A percentile compares a stretch with the other conserved stretches of the same genome.
These are phyloP conservation scores for Odocoileus virginianus DNA, from an alignment of 2,113 vertebrate species.

Conservation along the genomic window DNA sequence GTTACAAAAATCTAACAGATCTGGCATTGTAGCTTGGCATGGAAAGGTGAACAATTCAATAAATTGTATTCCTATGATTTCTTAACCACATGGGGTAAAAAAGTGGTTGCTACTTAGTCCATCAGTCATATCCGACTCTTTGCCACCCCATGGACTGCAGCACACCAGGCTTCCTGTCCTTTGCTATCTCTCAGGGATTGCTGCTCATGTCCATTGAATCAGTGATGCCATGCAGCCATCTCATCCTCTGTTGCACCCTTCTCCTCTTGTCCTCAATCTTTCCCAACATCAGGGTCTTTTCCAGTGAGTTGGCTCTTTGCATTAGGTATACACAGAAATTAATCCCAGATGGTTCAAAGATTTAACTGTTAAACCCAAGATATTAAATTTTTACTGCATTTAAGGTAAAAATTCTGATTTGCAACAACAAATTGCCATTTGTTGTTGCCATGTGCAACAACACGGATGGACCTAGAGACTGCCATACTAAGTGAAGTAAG, in stretches of 20 bases:
- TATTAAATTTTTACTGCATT: neutral
- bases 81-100: neutral
- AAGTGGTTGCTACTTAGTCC: neutral
- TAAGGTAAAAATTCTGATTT: neutral
- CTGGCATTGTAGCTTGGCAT: neutral
- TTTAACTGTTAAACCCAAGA: neutral
- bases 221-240: neutral
- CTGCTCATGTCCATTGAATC: neutral
- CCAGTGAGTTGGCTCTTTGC: neutral
- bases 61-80: neutral
- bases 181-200: neutral
- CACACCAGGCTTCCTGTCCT: neutral
- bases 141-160: neutral
- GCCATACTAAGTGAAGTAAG: neutral
- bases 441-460: neutral
- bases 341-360: neutral
- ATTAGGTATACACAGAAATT: neutral
- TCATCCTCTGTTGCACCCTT: neutral
- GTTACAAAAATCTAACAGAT: neutral
- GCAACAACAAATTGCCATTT: neutral
- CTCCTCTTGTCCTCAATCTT: neutral
- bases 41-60: neutral
- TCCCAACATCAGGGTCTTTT: neutral
- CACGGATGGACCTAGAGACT: neutral
- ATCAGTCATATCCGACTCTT: neutral